phyloP scores from a whole-genome alignment of 2,888 invertebrate genomes.

The Tenthredo livida region DNA sequence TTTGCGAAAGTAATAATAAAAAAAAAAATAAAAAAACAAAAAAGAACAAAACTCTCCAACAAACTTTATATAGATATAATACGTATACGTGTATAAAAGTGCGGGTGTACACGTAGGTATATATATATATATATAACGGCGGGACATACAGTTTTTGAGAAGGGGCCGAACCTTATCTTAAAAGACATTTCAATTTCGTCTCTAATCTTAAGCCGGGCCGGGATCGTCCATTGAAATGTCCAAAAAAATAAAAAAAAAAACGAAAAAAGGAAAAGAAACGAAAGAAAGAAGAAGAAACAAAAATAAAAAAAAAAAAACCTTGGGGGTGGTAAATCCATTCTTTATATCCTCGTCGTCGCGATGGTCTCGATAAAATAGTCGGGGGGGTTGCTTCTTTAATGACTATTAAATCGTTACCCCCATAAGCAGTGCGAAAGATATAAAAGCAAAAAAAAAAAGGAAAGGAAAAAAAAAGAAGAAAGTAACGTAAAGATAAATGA shows the following conservation, averaged over 20 bases:
- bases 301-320: background rate
- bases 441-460: background rate
- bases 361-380: constrained; percentile 29
- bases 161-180: background rate
- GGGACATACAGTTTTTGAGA: background rate
- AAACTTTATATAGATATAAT: background rate
- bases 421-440: background rate
- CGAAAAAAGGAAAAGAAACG: background rate
- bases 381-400: constrained; percentile 51
- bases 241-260: background rate
- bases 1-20: no score
- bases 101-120: no score
- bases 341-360: background rate
- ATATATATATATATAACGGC: no score
- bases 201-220: background rate
- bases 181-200: constrained; percentile 38
- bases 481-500: background rate
- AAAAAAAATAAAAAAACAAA: background rate
- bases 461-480: background rate
- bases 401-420: constrained; percentile 51
- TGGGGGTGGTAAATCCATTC: constrained; percentile 4
- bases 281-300: background rate
- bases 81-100: background rate
- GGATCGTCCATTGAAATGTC: constrained; percentile 39
- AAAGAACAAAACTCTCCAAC: background rate